Conservation (phyloP, 1,140 invertebrate species). For the Bemisia tabaci region DNA sequence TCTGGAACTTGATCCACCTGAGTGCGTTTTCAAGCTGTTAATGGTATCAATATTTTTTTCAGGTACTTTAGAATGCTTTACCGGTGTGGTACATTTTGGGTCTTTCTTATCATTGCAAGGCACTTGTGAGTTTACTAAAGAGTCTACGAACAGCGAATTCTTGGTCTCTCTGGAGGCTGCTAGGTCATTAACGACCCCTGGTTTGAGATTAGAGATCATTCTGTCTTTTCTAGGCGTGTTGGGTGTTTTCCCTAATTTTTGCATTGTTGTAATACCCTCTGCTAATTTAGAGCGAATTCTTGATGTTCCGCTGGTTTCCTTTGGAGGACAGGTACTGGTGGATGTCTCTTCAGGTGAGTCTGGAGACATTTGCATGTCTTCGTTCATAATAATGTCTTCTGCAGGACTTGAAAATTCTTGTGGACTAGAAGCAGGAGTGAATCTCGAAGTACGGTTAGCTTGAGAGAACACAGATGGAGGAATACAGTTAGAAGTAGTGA, state of each 20-base stretch:
- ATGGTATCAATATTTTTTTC: neutral
- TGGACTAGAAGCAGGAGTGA: too few relatives aligned
- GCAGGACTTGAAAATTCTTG: too few relatives aligned
- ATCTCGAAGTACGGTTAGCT: too few relatives aligned
- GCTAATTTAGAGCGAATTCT: neutral
- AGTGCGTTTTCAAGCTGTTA: neutral
- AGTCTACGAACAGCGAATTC: neutral
- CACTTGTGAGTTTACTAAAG: neutral
- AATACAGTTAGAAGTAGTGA: neutral
- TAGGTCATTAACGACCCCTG: neutral
- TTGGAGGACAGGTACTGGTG: neutral
- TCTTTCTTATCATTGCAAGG: neutral
- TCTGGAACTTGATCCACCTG: neutral
- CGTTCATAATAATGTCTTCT: too few relatives aligned
- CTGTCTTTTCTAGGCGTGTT: neutral
- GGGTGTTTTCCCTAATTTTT: neutral
- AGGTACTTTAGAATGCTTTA: neutral
- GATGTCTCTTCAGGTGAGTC: neutral
- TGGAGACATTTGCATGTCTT: neutral
- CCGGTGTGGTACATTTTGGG: neutral
- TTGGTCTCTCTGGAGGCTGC: neutral
- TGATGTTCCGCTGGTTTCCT: neutral
- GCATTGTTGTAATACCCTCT: neutral
- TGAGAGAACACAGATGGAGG: too few relatives aligned
- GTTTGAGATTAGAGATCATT: neutral